These are phyloP conservation scores for Okamejei kenojei DNA, from an alignment of 2,797 vertebrate genomes.

Conservation along the genomic window DNA sequence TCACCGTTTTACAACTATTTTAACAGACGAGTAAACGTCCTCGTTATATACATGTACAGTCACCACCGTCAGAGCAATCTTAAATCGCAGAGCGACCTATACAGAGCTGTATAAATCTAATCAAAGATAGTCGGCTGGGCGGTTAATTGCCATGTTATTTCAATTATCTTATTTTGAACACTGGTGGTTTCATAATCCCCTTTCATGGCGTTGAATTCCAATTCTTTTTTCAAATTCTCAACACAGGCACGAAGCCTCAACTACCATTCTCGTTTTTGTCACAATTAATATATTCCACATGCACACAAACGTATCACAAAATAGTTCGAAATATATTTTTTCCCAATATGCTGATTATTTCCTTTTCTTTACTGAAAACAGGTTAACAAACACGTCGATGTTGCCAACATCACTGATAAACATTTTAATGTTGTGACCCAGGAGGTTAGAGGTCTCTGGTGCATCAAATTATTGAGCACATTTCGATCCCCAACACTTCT, in stretches of 20 bases:
- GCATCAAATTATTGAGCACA: slow-evolving; percentile 22
- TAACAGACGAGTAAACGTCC: neutral
- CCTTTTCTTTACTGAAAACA: slow-evolving; percentile 22
- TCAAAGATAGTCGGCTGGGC: neutral
- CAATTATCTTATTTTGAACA: slow-evolving; percentile 6
- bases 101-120: neutral
- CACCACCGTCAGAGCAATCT: neutral
- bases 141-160: slow-evolving; percentile 17
- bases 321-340: neutral
- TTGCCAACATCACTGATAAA: slow-evolving; percentile 27
- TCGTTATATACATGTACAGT: neutral
- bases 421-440: slow-evolving; percentile 36
- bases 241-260: neutral
- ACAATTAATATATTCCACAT: slow-evolving; percentile 21
- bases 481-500: slow-evolving; percentile 34
- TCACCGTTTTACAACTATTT: neutral
- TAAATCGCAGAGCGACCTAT: neutral
- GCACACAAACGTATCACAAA: neutral
- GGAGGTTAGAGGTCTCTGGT: slow-evolving; percentile 31
- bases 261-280: neutral
- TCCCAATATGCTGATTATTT: neutral
- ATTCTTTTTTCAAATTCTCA: neutral
- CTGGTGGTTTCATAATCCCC: neutral
- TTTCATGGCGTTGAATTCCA: slow-evolving; percentile 14
- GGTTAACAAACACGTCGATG: slow-evolving; percentile 4